Evolutionary conservation across 2,888 invertebrate genomes (phyloP).

Genomic region (Drosophila eohydei): DNA sequence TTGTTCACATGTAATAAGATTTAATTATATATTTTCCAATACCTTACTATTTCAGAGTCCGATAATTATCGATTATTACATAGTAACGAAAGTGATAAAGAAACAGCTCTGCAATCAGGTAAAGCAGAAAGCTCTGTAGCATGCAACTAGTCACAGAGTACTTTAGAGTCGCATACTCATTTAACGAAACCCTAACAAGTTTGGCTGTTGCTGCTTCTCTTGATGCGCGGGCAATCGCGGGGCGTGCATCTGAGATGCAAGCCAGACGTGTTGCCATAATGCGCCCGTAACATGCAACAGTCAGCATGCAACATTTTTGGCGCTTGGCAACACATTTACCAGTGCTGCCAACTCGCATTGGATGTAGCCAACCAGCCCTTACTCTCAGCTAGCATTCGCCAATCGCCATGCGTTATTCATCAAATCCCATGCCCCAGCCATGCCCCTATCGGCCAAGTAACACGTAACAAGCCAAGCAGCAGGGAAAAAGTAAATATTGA

Average conservation of each 20-base stretch:
- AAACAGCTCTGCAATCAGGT: background rate
- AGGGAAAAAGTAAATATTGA: no score
- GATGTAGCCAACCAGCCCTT: background rate
- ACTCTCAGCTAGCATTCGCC: no score
- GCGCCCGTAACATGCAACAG: constrained; percentile 47
- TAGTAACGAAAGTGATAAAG: background rate
- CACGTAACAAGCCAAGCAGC: no score
- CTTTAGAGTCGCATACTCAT: background rate
- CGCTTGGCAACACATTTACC: constrained; percentile 48
- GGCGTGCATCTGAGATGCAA: constrained; percentile 69
- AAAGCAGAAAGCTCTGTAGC: background rate
- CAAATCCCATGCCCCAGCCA: background rate
- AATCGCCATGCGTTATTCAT: no score
- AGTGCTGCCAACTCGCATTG: constrained; percentile 41
- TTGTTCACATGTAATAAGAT: no score
- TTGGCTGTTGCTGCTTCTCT: constrained; percentile 9
- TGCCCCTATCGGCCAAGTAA: background rate
- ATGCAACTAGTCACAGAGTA: no score
- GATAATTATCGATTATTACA: background rate
- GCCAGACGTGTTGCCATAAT: constrained; percentile 68
- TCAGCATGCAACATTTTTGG: constrained; percentile 37
- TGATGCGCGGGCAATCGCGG: constrained; percentile 54
- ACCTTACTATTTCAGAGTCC: no score
- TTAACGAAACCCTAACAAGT: background rate
- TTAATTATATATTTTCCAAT: no score